Evolutionary conservation across 1,140 invertebrate genomes (phyloP).

Genomic region (Pachypeltis micranthus): DNA sequence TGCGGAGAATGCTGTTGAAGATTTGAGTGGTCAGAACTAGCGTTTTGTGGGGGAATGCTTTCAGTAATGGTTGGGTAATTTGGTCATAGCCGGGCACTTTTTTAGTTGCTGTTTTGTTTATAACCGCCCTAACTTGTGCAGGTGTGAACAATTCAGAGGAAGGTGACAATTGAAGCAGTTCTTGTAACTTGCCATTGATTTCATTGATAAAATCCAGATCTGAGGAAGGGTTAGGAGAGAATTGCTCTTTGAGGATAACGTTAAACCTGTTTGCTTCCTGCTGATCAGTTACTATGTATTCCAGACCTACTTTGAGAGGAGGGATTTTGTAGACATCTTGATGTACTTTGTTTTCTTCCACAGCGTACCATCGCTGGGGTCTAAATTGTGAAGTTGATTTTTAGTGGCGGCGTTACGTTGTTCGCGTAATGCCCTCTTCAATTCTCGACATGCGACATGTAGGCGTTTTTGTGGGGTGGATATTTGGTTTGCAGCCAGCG

Average conservation of each 20-base stretch:
- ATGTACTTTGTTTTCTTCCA: background rate
- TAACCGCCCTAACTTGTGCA: background rate
- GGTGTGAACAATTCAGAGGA: background rate
- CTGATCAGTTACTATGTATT: background rate
- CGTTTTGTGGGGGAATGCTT: background rate
- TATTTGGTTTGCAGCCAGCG: background rate
- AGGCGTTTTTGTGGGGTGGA: background rate
- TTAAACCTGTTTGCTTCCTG: background rate
- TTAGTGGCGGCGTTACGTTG: background rate
- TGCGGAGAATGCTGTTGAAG: background rate
- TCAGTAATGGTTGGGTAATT: background rate
- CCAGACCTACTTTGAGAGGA: background rate
- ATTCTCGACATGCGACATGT: background rate
- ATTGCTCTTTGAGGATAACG: background rate
- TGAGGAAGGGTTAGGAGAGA: background rate
- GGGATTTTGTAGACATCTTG: background rate
- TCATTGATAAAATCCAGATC: background rate
- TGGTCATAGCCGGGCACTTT: background rate
- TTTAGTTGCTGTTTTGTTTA: background rate
- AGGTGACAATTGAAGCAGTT: background rate
- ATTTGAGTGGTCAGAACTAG: too few relatives aligned
- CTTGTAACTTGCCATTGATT: background rate
- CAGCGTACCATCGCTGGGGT: background rate
- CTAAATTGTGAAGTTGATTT: background rate
- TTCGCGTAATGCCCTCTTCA: background rate